Base-by-base conservation (phyloP, 2,797 vertebrate genomes). In the Tangara arthus region DNA sequence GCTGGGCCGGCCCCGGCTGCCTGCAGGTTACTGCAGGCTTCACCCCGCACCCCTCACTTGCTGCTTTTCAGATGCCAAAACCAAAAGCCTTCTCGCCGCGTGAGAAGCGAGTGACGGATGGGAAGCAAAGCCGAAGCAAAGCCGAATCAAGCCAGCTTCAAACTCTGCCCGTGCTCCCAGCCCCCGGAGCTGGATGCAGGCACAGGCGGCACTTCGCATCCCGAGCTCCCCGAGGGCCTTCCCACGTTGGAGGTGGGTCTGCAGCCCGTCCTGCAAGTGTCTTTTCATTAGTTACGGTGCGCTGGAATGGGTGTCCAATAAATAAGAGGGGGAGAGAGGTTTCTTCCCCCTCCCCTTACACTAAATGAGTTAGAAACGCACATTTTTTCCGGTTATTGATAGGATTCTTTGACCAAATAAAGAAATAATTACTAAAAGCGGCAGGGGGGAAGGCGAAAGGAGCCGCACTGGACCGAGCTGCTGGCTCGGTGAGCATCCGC, bases 371-470 rank as follows among this genome's bases (percentile, higher is more conserved):
- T 61, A 68, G n/a, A 78, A 72, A 30, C 0, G 24, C 53, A 37
- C 12, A 1, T 22, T 91, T 87, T 32, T 1, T 23, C 39, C 50
- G 27, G 44, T 37, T 19, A 8, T 55, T 72, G 57, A 52, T 26
- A 71, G 30, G 53, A 91, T 83, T 83, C 65, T 50, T 87, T 92
- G 65, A 53, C 50, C 90, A 93, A 94, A 89, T 92, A 90, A 90
- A 95, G 60, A 39, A 73, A 32, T 44, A 77, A 68, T 79, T 77
- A 15, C 52, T 61, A 53, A 80, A 84, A 86, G 46, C 15, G 23
- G 28, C 53, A 19, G 4, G 1, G n/a, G 20, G 18, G 28, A 81
- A 20, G 20, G 32, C 10, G 7, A 27, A 82, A 70, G 56, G 53
- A 73, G 11, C 56, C 3, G 15, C 55, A 3, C 28, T 1, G 81